Conservation (phyloP, 2,797 vertebrate genomes). For the Argentina silus region DNA sequence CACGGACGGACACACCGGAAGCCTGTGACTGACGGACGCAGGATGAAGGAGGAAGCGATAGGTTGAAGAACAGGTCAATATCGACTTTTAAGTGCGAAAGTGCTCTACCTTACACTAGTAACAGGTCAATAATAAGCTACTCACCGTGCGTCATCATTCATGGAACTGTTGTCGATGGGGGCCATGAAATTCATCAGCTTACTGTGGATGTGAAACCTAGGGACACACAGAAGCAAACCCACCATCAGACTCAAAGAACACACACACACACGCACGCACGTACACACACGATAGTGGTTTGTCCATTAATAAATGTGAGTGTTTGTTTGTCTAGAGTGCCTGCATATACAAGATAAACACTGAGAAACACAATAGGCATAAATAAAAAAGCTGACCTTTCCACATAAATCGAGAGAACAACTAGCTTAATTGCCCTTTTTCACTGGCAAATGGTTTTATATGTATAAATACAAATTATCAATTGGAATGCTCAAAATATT, state of each 20-base stretch:
- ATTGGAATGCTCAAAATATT: neutral
- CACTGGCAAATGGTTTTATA: conserved; percentile 17
- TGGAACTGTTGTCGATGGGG: conserved; percentile 85
- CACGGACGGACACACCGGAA: neutral
- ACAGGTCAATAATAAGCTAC: neutral
- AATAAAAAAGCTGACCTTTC: conserved; percentile 3
- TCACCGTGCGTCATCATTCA: conserved; percentile 90
- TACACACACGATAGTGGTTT: neutral
- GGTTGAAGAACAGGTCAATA: conserved; percentile 11
- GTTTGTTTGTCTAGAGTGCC: conserved; percentile 4
- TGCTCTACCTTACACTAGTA: neutral
- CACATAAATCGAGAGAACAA: conserved; percentile 1
- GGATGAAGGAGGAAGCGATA: neutral
- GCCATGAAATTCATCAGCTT: conserved; percentile 97
- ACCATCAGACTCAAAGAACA: neutral
- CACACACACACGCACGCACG: neutral
- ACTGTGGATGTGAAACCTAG: conserved; percentile 89
- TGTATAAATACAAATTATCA: conserved; percentile 31
- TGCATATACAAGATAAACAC: conserved; percentile 13
- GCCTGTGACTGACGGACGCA: neutral
- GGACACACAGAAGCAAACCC: conserved; percentile 5
- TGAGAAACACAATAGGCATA: conserved; percentile 34
- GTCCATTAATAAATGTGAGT: neutral
- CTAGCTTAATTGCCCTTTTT: neutral
- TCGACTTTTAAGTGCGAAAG: neutral